Evolutionary conservation across 2,888 invertebrate genomes (phyloP).

Genomic region (Nemurella pictetii): DNA sequence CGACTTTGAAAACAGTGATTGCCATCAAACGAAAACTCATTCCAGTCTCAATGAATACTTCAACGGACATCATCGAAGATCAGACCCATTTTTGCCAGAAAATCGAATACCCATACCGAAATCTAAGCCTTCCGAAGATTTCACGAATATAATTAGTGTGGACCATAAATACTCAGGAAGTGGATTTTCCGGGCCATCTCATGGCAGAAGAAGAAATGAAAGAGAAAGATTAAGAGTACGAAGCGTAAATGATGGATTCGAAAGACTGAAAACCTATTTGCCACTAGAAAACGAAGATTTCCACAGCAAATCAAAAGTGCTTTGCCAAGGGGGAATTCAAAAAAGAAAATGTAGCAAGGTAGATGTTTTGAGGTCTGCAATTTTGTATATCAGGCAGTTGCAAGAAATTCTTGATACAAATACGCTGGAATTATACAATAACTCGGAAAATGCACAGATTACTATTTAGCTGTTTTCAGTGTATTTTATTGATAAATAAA

Average conservation of each 20-base stretch:
- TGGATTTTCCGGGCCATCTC: not conserved
- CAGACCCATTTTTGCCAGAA: conserved; percentile 43
- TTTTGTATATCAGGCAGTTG: conserved; percentile 41
- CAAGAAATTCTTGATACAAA: conserved; percentile 26
- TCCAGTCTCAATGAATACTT: not conserved
- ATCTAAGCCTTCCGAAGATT: not conserved
- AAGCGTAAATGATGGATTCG: conserved; percentile 45
- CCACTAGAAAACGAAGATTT: conserved; percentile 33
- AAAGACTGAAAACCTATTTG: conserved; percentile 43
- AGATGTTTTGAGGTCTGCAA: conserved; percentile 44
- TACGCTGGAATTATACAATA: not conserved
- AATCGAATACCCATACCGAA: conserved; percentile 41
- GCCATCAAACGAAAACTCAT: not conserved
- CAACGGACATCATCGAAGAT: not conserved
- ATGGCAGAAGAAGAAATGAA: conserved; percentile 42
- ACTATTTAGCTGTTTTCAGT: too few species aligned
- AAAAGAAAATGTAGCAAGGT: conserved; percentile 44
- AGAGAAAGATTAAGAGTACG: conserved; percentile 44
- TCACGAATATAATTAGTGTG: not conserved
- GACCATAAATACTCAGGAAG: not conserved
- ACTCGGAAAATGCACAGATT: too few species aligned
- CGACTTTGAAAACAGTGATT: not conserved
- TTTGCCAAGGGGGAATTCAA: conserved; percentile 16
- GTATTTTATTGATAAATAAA: too few species aligned
- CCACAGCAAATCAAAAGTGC: not conserved